phyloP scores from a whole-genome alignment of 2,888 invertebrate genomes.

The Cataglyphis cursor region DNA sequence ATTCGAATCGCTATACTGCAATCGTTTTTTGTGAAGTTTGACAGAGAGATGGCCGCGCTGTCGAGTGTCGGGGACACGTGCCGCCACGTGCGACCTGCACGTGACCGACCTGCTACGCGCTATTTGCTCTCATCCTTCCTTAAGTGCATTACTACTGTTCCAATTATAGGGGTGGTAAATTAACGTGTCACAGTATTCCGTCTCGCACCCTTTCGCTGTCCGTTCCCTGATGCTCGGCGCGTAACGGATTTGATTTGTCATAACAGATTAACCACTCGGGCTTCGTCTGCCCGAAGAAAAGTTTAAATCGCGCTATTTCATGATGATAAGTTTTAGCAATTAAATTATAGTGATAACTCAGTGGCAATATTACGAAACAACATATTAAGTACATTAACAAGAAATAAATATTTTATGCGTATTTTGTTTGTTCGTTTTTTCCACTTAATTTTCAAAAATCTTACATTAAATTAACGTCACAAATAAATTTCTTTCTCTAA shows the following conservation, averaged over 20 bases:
- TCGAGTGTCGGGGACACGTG: conserved; percentile 80
- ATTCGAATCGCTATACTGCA: conserved; percentile 49
- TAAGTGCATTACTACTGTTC: conserved; percentile 78
- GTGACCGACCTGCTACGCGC: conserved; percentile 80
- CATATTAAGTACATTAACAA: background rate
- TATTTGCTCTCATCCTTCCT: conserved; percentile 76
- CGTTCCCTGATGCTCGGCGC: conserved; percentile 46
- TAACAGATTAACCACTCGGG: conserved; percentile 25
- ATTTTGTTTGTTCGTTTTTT: conserved; percentile 3
- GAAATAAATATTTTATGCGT: conserved; percentile 24
- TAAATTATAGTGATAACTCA: conserved; percentile 4
- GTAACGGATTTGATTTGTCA: conserved; percentile 54
- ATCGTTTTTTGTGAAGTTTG: conserved; percentile 52
- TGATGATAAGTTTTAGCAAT: conserved; percentile 18
- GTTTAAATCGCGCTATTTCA: background rate
- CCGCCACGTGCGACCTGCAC: conserved; percentile 81
- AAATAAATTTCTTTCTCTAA: conserved; percentile 15
- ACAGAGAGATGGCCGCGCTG: conserved; percentile 61
- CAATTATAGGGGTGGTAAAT: conserved; percentile 76
- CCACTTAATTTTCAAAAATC: background rate
- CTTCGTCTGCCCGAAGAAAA: background rate
- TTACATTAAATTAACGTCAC: conserved; percentile 30
- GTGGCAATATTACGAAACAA: background rate
- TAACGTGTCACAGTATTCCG: conserved; percentile 65
- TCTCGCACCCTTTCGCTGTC: conserved; percentile 53